Conservation (phyloP, 1,140 invertebrate genomes). For the Drosophila eugracilis region DNA sequence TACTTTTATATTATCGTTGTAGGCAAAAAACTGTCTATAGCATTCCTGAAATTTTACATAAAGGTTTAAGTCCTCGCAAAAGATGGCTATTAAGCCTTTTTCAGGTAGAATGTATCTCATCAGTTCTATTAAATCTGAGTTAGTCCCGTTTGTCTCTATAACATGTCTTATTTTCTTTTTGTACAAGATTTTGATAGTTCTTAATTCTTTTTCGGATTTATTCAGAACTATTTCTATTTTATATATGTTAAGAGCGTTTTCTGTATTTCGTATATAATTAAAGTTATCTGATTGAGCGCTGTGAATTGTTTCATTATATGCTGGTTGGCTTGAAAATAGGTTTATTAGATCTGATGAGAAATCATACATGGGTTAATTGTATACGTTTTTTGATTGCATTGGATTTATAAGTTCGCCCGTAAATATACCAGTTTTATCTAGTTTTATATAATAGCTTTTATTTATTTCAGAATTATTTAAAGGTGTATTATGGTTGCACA, state of each 20-base stretch:
- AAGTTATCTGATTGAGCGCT: constrained; percentile 10
- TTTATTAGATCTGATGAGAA: constrained; percentile 14
- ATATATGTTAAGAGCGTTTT: no score
- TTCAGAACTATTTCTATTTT: no score
- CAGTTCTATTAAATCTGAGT: no score
- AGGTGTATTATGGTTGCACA: not conserved
- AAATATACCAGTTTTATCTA: not conserved
- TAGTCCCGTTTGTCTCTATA: no score
- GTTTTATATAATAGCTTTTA: not conserved
- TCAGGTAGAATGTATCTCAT: no score
- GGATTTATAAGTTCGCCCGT: not conserved
- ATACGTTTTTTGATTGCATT: not conserved
- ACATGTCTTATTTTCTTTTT: no score
- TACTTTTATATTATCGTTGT: constrained; percentile 12
- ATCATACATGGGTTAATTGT: not conserved
- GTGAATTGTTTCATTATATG: constrained; percentile 6
- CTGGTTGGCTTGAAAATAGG: constrained; percentile 12
- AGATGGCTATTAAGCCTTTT: constrained; percentile 8
- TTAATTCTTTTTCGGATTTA: no score
- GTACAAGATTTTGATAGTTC: no score
- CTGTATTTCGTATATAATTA: constrained; percentile 5
- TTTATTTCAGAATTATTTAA: not conserved
- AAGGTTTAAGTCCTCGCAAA: constrained; percentile 3
- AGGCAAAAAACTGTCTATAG: constrained; percentile 16
- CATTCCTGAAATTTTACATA: constrained; percentile 11